Conservation (phyloP, 2,888 invertebrate species). For the Dynastes tityus region DNA sequence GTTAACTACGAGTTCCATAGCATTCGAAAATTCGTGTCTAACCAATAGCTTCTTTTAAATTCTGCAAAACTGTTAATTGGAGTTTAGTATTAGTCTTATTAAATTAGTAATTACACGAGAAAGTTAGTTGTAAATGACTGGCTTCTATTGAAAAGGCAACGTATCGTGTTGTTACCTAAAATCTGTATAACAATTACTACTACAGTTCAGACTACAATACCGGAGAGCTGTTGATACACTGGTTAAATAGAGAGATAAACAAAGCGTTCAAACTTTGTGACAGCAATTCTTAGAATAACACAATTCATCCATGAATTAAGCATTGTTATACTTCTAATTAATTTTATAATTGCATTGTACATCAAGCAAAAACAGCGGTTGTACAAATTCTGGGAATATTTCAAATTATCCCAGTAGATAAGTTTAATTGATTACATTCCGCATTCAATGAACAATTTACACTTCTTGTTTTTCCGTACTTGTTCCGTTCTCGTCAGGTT, state of each 20-base stretch:
- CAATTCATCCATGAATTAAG: slow-evolving; percentile 1
- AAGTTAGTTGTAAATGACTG: no score
- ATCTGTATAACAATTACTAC: no score
- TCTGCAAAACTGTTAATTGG: no score
- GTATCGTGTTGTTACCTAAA: no score
- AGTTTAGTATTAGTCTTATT: no score
- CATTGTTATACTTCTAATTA: slow-evolving; percentile 39
- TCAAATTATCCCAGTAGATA: slow-evolving; percentile 42
- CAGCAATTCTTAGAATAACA: no score
- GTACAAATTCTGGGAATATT: slow-evolving; percentile 39
- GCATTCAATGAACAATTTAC: slow-evolving; percentile 46
- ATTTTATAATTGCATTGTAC: slow-evolving; percentile 39
- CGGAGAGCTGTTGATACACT: neutral
- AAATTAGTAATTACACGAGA: no score
- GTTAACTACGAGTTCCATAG: neutral
- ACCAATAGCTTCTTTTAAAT: no score
- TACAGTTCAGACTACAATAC: no score
- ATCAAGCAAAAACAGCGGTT: slow-evolving; percentile 32
- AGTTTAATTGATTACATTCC: slow-evolving; percentile 46
- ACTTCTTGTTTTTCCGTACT: slow-evolving; percentile 40
- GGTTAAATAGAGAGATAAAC: neutral
- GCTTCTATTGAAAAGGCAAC: no score
- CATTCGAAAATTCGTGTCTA: neutral
- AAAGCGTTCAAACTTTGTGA: no score
- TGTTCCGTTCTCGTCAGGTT: slow-evolving; percentile 39